phyloP scores from a whole-genome alignment of 2,888 invertebrate genomes.

The Agrochola macilenta region DNA sequence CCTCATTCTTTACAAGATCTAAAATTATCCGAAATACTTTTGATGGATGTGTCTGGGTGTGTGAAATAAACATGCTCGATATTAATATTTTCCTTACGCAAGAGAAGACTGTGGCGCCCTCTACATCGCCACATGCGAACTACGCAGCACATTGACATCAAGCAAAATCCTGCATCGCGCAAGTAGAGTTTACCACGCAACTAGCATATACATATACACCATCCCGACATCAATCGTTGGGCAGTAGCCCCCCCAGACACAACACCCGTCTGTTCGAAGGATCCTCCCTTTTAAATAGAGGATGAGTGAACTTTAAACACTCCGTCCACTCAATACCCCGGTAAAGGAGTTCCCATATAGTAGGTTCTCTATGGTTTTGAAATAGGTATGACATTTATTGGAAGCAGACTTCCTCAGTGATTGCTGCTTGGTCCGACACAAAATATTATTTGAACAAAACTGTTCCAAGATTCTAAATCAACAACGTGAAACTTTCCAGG shows the following conservation, averaged over 20 bases:
- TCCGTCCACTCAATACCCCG: neutral
- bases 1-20: neutral
- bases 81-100: neutral
- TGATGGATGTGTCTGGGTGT: conserved; percentile 2
- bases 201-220: too few relatives aligned
- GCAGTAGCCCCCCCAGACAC: too few relatives aligned
- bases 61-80: neutral
- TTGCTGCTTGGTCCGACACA: neutral
- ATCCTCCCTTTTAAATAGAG: too few relatives aligned
- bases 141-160: too few relatives aligned
- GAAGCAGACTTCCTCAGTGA: neutral
- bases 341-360: neutral
- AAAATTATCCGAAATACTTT: conserved; percentile 5
- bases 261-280: too few relatives aligned
- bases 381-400: neutral
- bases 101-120: neutral
- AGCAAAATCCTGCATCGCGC: too few relatives aligned
- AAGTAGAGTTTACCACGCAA: too few relatives aligned
- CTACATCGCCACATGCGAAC: too few relatives aligned
- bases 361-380: neutral
- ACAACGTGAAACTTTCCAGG: conserved; percentile 74
- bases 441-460: neutral
- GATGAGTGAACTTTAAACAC: too few relatives aligned
- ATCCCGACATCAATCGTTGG: too few relatives aligned
- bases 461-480: neutral